Evolutionary conservation across 2,113 vertebrate genomes (phyloP), one percentile per base, ranked within the genome.

Genomic region (Takifugu bimaculatus): DNA sequence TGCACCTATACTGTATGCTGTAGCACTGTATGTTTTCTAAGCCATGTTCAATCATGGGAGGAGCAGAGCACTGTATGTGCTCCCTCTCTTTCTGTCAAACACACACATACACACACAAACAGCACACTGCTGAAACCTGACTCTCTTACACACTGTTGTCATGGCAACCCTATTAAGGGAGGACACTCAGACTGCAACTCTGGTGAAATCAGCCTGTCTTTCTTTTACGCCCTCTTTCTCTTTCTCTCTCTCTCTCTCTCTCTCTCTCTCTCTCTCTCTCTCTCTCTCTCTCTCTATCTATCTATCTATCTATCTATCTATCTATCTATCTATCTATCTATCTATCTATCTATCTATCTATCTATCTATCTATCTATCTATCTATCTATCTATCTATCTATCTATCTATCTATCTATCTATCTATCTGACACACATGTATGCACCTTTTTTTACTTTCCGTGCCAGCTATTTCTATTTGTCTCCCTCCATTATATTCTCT

Each of bases 121-220:
- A 49, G 78, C 74, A 66, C 81, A 72, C 78, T 63, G 63, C 74
- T 80, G 70, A 71, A 68, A 80, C 74, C 85, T 85, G 72, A 80
- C 80, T 83, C 81, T 79, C 80, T 87, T 87, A 86, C 87, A 89
- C 84, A 78, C 72, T 80, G 90, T 92, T 88, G 90, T 91, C 90
- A 92, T 90, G 84, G 87, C 86, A 92, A 92, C 90, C 81, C 87
- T 78, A 88, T 91, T 90, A 92, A 88, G 87, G 83, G 86, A 91
- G 88, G 88, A 90, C 86, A 88, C 80, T 85, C 80, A 72, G 76
- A 72, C 85, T 83, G 81, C 81, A 88, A 87, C 79, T 83, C 75
- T 72, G 74, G 85, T 87, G 73, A 88, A 90, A 90, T 85, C 81
- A 85, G 80, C 78, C 77, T 47, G 80, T 70, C 80, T 80, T 78